Evolutionary conservation across 1,140 invertebrate species (phyloP), one percentile per base, ranked within the genome.

Genomic region (Eubasilissa regina): DNA sequence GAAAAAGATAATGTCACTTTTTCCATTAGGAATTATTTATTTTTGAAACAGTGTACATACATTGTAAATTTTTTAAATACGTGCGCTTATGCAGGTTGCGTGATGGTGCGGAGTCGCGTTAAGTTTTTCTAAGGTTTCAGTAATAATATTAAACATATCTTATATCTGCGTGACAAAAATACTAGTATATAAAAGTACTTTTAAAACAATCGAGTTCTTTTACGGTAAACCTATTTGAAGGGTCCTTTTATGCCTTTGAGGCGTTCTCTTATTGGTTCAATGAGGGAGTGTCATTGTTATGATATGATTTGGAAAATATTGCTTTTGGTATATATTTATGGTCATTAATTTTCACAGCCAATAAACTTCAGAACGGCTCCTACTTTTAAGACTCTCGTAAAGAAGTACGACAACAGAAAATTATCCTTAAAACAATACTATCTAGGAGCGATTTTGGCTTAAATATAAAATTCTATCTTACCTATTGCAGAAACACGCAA

Each of bases 251-350:
- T 15, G 11, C 8, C 48, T 15, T 51, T 51, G 48, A 51, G 48
- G 11, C 48, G n/a, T 12, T 51, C 8, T 15, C 48, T 51, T 15
- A 12, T 51, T 13, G 48, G n/a, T 13, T 51, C n/a, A 51, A 51
- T 51, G 48, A 8, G n/a, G n/a, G n/a, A 1, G n/a, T 64, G 25
- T 64, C 60, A 13, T 64, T 64, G n/a, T 19, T 64, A 64, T n/a
- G 60, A 12, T n/a, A 15, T 44, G 60, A 64, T 64, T 64, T 12
- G 60, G 60, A 64, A 64, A 64, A 64, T 43, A 64, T 64, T 43
- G 35, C 25, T 62, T 35, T 1, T 25, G 11, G 17, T 25, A 21
- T 13, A 15, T 51, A 62, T 62, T 62, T 62, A 25, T 3, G 25
- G 12, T 3, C 25, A 1, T 43, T 62, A 21, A 62, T 4, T 64